A percentile compares a stretch with the other conserved stretches of the same genome.
Conservation (phyloP, 2,113 vertebrate genomes). For the Cathartes aura region DNA sequence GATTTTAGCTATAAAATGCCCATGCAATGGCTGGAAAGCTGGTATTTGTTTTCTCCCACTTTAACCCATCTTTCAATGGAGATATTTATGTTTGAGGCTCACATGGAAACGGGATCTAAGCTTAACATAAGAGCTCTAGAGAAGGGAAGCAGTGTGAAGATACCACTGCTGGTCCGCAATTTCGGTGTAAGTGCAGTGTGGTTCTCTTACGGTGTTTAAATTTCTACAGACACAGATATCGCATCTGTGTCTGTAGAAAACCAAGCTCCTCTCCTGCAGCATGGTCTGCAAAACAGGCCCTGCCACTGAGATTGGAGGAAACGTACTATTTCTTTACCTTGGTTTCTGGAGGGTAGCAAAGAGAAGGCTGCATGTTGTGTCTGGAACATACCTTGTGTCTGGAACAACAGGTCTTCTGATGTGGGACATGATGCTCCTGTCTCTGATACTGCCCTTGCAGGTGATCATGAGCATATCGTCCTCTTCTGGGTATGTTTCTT, state of each 20-base stretch:
- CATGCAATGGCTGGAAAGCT: fast-evolving
- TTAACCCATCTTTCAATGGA: fast-evolving
- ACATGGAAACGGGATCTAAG: not conserved
- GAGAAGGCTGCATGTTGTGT: not conserved
- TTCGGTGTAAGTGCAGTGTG: not conserved
- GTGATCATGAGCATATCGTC: fast-evolving
- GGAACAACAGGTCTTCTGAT: not conserved
- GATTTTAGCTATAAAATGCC: not conserved
- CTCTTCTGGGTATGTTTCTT: not conserved
- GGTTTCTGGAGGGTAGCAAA: not conserved
- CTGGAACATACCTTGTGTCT: not conserved
- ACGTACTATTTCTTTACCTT: not conserved
- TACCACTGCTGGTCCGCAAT: fast-evolving
- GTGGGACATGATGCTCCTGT: not conserved
- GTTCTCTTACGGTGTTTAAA: not conserved
- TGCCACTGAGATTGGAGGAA: not conserved
- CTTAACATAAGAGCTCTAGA: not conserved
- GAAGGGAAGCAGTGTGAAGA: not conserved
- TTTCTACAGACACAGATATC: not conserved
- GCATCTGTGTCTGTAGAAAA: not conserved
- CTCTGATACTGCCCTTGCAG: not conserved
- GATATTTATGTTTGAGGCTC: not conserved
- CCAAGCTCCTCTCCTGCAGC: not conserved
- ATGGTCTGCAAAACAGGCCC: not conserved
- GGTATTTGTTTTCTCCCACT: not conserved